Evolutionary conservation across 2,113 vertebrate genomes (phyloP), one percentile per base, ranked within the genome.

Genomic region (Myodes glareolus): DNA sequence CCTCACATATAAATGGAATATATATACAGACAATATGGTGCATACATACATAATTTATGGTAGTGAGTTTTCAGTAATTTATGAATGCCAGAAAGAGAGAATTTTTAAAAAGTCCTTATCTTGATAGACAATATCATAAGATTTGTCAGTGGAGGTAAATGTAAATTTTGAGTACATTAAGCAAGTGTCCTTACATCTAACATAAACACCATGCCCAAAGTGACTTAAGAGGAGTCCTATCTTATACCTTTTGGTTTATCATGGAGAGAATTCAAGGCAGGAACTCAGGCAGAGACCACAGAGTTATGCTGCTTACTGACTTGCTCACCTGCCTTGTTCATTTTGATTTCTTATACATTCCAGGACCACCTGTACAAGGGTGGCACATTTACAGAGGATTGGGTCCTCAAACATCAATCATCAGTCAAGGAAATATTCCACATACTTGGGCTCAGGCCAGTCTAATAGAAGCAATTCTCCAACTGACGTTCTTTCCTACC

Each of bases 51-150:
- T 61, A 90, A 75, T 58, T 85, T 85, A 47, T 61, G 4, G 12
- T 89, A 77, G 68, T 92, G 61, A 29, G 10, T 25, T 55, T 77
- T 76, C 5, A 92, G 52, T 92, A 84, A 82, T 84, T 92, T 85
- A 81, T n/a, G 73, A 88, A 72, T 88, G 23, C 0, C 45, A 78
- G 9, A 50, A 68, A 58, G 55, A 29, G 2, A 89, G 4, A 36
- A 45, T n/a, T 76, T 90, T 82, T 76, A 81, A 75, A 76, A 52
- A 52, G 50, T 52, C 19, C 13, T 94, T 23, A 39, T 68, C 84
- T 72, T 90, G 82, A 88, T 91, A 76, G 91, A 67, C 52, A 76
- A 19, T 73, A 58, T 78, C 12, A 39, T 86, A 94, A 87, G 13
- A 88, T 90, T 90, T 90, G 2, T 93, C 23, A 42, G 13, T 39